phyloP scores from a whole-genome alignment of 1,140 invertebrate genomes.

The Cotesia chilonis region DNA sequence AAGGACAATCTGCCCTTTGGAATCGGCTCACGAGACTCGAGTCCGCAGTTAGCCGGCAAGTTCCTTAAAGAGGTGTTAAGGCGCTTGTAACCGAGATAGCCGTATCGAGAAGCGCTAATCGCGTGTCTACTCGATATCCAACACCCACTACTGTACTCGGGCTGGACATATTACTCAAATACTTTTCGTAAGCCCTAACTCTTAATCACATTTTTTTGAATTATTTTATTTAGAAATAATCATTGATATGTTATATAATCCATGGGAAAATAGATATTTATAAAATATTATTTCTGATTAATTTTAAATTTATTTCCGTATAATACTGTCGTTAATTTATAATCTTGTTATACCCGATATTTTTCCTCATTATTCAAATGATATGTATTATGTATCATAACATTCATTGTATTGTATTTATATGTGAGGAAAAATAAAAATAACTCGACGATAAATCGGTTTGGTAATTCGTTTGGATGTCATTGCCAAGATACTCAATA shows the following conservation, averaged over 20 bases:
- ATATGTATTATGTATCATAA: not conserved
- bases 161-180: not conserved
- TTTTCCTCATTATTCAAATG: not conserved
- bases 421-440: slow-evolving; percentile 4
- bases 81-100: slow-evolving; percentile 48
- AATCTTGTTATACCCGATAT: too few relatives aligned
- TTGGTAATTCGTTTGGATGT: slow-evolving; percentile 20
- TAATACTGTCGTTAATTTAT: too few relatives aligned
- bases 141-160: slow-evolving; percentile 47
- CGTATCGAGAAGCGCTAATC: slow-evolving; percentile 49
- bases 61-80: slow-evolving; percentile 41
- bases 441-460: slow-evolving; percentile 17
- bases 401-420: not conserved
- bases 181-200: not conserved
- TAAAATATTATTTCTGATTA: too few relatives aligned
- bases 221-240: too few relatives aligned
- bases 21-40: slow-evolving; percentile 40
- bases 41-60: slow-evolving; percentile 18
- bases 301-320: too few relatives aligned
- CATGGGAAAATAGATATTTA: too few relatives aligned
- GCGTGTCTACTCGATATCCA: slow-evolving; percentile 45
- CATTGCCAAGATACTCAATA: slow-evolving; percentile 23
- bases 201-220: not conserved
- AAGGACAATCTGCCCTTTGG: slow-evolving; percentile 45
- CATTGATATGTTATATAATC: too few relatives aligned